Base-by-base conservation (phyloP, 2,888 invertebrate genomes). In the Nemurella pictetii region DNA sequence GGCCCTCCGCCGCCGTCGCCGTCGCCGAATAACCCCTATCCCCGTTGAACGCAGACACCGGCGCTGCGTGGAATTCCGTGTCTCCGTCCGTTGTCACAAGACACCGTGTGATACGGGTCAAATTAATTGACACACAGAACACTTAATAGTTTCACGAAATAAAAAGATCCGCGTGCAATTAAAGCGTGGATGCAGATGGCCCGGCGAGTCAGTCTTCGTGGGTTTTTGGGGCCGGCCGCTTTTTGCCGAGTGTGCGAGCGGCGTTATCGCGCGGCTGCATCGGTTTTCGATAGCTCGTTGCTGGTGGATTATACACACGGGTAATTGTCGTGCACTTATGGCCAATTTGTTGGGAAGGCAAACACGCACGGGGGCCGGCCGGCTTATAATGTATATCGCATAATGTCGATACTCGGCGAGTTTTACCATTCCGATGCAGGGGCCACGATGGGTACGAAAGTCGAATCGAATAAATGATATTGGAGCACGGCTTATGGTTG, bases 1-100 rank as follows among this genome's bases (percentile, higher is more conserved):
- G 81, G 30, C 35, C 81, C 26, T 12, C 29, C 81, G 77, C 77
- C 25, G 15, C 77, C 25, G 77, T 29, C 77, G 3, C 77, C 5
- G 25, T 25, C 30, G 29, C 32, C n/a, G 32, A 28, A 20, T 55
- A 55, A 55, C 25, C 36, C 20, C 81, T 32, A 55, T 55, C 55
- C 55, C n/a, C 55, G 20, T 55, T 12, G n/a, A 35, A 35, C 35
- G 12, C 35, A 12, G 35, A 35, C n/a, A 35, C 35, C 28, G 20
- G n/a, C 80, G 80, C n/a, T 29, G n/a, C 80, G 35, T 29, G n/a
- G 80, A 80, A 80, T 35, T 28, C 80, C 80, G 27, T 29, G 32
- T 9, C 4, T 20, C 27, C 29, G 80, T 25, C 27, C 27, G 77
- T 80, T 5, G 32, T 32, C 9, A n/a, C n/a, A 5, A 32, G 32